A percentile compares a stretch with the other conserved stretches of the same genome.
Conservation (phyloP, 2,888 invertebrate species). For the Mesopsocus fuscifrons region DNA sequence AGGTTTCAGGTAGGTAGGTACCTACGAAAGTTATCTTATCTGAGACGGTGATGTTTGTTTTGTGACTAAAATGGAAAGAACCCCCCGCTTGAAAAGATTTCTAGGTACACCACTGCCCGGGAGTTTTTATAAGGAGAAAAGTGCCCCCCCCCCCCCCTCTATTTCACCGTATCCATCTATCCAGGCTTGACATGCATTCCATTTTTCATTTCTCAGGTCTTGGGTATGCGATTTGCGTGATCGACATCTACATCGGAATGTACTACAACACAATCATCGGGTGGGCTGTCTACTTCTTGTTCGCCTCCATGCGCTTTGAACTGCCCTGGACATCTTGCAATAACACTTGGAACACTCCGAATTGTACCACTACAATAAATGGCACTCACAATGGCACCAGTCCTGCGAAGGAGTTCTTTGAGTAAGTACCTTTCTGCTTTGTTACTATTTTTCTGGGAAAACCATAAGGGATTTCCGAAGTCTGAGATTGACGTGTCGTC, state of each 20-base stretch:
- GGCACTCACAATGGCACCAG: slow-evolving; percentile 41
- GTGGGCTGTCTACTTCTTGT: slow-evolving; percentile 83
- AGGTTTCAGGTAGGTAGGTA: no score
- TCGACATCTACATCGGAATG: slow-evolving; percentile 90
- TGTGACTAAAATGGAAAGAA: no score
- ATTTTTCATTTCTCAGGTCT: slow-evolving; percentile 43
- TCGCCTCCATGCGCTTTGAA: slow-evolving; percentile 59
- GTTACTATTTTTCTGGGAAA: not conserved
- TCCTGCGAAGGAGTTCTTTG: slow-evolving; percentile 76
- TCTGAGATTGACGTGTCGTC: no score
- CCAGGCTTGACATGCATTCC: no score
- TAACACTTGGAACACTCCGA: slow-evolving; percentile 69
- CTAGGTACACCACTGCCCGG: no score
- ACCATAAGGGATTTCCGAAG: not conserved
- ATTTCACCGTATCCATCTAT: no score
- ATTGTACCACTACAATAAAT: slow-evolving; percentile 44
- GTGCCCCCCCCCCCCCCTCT: no score
- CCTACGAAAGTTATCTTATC: no score
- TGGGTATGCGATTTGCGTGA: slow-evolving; percentile 89
- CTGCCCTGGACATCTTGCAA: slow-evolving; percentile 77
- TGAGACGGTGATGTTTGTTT: no score
- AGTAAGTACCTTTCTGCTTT: slow-evolving; percentile 41
- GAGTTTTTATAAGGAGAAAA: no score
- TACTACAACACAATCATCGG: slow-evolving; percentile 96
- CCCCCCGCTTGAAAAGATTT: no score